These are phyloP conservation scores for Arenicola marina DNA, from an alignment of 2,888 invertebrate species.

Conservation along the genomic window DNA sequence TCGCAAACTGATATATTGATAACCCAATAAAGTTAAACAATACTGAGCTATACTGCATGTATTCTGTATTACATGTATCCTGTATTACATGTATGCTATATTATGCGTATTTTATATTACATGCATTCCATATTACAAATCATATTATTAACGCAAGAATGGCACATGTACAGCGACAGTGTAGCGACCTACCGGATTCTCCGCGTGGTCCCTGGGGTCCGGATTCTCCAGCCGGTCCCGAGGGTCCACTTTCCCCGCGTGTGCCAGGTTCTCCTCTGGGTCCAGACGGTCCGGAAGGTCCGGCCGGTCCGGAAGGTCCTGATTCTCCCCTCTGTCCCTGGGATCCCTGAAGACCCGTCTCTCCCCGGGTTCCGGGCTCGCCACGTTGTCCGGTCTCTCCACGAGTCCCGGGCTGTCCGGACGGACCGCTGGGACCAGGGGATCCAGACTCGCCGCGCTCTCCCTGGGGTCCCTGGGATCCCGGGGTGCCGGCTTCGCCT, in stretches of 20 bases:
- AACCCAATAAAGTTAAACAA: too few relatives aligned
- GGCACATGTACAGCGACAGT: too few relatives aligned
- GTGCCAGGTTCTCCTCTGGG: constrained; percentile 11
- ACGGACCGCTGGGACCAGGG: constrained; percentile 8
- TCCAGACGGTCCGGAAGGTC: constrained; percentile 11
- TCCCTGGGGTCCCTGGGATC: constrained; percentile 20
- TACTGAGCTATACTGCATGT: too few relatives aligned
- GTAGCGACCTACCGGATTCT: not conserved
- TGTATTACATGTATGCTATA: too few relatives aligned
- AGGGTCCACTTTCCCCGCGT: constrained; percentile 14
- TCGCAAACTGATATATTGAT: too few relatives aligned
- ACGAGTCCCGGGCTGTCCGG: not conserved
- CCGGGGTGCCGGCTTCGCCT: constrained; percentile 16
- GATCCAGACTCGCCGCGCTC: constrained; percentile 23
- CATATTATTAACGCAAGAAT: too few relatives aligned
- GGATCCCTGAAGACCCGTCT: constrained; percentile 13
- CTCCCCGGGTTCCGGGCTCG: constrained; percentile 9
- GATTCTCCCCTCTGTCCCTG: constrained; percentile 14
- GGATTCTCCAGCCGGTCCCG: constrained; percentile 16
- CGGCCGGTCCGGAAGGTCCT: constrained; percentile 31
- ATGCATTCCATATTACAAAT: too few relatives aligned
- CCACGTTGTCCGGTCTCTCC: constrained; percentile 23
- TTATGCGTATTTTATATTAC: too few relatives aligned
- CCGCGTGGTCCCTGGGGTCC: constrained; percentile 19
- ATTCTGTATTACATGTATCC: too few relatives aligned